These are phyloP conservation scores for Steatocranus sp. DNA, from an alignment of 2,797 vertebrate species.

Conservation along the genomic window DNA sequence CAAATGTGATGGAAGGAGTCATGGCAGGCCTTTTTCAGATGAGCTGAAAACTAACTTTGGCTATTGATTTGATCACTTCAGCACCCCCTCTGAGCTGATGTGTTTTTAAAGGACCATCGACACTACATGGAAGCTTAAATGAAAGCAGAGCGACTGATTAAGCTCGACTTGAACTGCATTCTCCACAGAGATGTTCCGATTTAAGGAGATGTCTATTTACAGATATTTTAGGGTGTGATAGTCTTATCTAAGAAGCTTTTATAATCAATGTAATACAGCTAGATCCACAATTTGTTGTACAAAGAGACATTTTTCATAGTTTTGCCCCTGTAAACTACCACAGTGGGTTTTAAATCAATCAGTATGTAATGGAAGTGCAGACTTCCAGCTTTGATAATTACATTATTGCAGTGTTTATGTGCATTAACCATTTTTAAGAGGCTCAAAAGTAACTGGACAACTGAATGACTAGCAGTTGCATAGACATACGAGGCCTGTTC, in stretches of 20 bases:
- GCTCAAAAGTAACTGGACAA: not conserved
- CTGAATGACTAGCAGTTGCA: not conserved
- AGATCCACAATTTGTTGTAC: accelerated
- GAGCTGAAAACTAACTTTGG: not conserved
- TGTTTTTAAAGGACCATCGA: not conserved
- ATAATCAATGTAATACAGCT: not conserved
- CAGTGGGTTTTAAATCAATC: not conserved
- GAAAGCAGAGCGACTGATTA: not conserved
- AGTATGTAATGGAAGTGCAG: accelerated
- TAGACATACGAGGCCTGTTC: accelerated
- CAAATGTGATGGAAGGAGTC: not conserved
- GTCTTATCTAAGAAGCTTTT: not conserved
- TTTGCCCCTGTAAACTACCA: not conserved
- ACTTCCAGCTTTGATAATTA: not conserved
- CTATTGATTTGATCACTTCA: not conserved
- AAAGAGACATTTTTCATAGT: not conserved
- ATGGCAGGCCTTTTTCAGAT: not conserved
- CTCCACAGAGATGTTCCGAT: not conserved
- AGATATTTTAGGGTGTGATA: not conserved
- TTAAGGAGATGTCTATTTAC: not conserved
- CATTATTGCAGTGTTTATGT: not conserved
- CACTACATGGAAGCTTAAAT: not conserved
- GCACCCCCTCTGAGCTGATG: not conserved
- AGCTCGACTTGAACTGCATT: not conserved
- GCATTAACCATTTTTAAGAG: not conserved